Conservation (phyloP, 2,888 invertebrate species). For the Cosmia pyralina region DNA sequence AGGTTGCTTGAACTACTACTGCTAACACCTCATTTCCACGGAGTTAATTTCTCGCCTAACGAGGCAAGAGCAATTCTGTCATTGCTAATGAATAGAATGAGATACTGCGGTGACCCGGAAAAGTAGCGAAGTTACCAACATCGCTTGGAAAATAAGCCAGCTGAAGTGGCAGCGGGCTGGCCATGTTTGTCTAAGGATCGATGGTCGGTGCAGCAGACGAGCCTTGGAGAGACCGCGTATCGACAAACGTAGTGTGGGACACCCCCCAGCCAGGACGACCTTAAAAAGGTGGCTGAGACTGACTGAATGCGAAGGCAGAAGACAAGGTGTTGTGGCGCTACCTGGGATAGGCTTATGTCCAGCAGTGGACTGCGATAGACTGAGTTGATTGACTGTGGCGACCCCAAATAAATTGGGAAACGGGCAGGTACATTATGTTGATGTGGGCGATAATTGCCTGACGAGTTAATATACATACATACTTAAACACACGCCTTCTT, state of each 20-base stretch:
- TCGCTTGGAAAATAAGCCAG: background rate
- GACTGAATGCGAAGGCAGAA: background rate
- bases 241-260: background rate
- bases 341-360: too few relatives aligned
- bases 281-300: background rate
- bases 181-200: background rate
- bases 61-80: background rate
- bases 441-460: background rate
- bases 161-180: background rate
- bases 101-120: too few relatives aligned
- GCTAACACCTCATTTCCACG: background rate
- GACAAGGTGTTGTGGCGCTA: background rate
- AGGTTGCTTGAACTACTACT: conserved; percentile 4
- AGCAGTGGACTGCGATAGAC: background rate
- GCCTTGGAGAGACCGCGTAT: background rate
- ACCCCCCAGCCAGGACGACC: background rate
- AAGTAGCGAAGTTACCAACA: background rate
- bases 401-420: background rate
- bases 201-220: background rate
- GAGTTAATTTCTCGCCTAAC: background rate
- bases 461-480: background rate
- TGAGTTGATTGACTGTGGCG: background rate
- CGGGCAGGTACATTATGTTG: background rate
- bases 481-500: too few relatives aligned
- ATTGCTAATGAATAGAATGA: too few relatives aligned